Conservation (phyloP, 2,113 vertebrate genomes). For the Campylomormyrus tamandua region DNA sequence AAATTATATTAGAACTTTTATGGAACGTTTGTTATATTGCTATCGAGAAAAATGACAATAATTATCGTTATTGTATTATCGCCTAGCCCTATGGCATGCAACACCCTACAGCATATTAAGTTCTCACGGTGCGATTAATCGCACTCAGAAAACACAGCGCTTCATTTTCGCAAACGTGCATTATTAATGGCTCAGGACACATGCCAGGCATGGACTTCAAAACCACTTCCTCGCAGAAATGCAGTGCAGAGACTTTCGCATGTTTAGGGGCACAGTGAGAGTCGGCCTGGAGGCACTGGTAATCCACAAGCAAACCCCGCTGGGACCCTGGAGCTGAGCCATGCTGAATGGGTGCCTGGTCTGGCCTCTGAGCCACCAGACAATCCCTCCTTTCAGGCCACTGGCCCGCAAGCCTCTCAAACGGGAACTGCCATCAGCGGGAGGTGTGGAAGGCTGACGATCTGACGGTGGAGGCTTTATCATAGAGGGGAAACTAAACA, state of each 20-base stretch:
- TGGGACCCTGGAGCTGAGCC: not conserved
- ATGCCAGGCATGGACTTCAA: not conserved
- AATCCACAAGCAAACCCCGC: not conserved
- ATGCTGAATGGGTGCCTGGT: not conserved
- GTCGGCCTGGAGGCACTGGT: not conserved
- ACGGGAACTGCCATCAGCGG: not conserved
- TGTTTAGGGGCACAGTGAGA: not conserved
- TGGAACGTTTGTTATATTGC: not conserved
- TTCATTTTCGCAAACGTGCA: not conserved
- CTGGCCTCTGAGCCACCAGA: not conserved
- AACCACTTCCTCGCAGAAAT: not conserved
- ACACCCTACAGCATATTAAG: not conserved
- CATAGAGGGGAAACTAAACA: not conserved
- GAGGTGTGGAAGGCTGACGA: not conserved
- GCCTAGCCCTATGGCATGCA: not conserved
- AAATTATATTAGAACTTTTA: not conserved
- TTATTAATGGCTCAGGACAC: not conserved
- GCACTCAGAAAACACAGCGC: not conserved
- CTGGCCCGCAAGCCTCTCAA: not conserved
- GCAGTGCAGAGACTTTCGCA: not conserved
- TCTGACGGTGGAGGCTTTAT: not conserved
- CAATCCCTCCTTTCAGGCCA: constrained; percentile 6
- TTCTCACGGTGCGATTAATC: not conserved
- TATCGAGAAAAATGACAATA: not conserved
- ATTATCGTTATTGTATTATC: not conserved